Conservation (phyloP, 2,797 vertebrate genomes). For the Miichthys miiuy region DNA sequence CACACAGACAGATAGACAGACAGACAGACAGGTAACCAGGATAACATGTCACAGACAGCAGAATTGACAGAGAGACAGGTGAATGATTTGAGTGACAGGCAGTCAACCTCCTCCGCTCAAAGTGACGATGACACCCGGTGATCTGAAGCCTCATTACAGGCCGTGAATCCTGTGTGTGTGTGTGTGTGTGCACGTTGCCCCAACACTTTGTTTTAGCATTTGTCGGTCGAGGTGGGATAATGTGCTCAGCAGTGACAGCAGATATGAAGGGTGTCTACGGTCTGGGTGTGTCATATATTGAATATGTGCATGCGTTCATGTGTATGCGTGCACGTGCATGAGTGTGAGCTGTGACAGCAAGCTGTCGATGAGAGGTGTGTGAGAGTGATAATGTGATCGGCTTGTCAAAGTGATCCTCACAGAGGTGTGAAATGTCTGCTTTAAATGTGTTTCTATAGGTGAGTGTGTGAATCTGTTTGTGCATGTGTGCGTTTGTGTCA, state of each 20-base stretch:
- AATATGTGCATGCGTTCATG: neutral
- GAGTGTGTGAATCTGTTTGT: neutral
- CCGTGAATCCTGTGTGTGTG: slow-evolving; percentile 22
- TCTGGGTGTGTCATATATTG: slow-evolving; percentile 1
- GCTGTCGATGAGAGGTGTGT: slow-evolving; percentile 11
- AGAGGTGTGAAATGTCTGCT: slow-evolving; percentile 17
- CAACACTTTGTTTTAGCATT: slow-evolving; percentile 15
- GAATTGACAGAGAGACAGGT: slow-evolving; percentile 34
- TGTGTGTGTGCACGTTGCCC: neutral
- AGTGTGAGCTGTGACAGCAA: neutral
- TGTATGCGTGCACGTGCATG: neutral
- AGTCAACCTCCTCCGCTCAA: slow-evolving; percentile 37
- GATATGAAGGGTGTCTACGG: slow-evolving; percentile 46
- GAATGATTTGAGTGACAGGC: slow-evolving; percentile 51
- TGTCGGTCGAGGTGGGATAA: slow-evolving; percentile 27
- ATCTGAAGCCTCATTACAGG: slow-evolving; percentile 55
- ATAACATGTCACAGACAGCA: neutral
- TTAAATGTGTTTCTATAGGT: neutral
- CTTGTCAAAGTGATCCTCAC: slow-evolving; percentile 18
- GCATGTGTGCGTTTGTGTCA: neutral
- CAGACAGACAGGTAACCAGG: slow-evolving; percentile 20
- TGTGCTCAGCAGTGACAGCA: slow-evolving; percentile 50
- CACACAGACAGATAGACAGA: slow-evolving; percentile 18
- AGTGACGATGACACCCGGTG: slow-evolving; percentile 48
- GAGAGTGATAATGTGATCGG: slow-evolving; percentile 13